Evolutionary conservation across 2,113 vertebrate genomes (phyloP), one percentile per base, ranked within the genome.

Genomic region (Lepisosteus oculatus): DNA sequence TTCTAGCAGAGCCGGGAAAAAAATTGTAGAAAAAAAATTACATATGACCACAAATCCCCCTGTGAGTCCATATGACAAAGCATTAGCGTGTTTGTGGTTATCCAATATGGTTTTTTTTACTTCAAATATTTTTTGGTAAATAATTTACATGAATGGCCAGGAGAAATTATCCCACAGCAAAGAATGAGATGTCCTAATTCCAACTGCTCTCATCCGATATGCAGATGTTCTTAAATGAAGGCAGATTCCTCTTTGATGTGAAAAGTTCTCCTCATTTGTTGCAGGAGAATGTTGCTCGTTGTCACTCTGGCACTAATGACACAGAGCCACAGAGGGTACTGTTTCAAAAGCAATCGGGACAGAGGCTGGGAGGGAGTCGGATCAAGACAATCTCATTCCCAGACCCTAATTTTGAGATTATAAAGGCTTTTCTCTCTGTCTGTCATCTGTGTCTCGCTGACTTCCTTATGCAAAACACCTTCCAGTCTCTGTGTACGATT

Each of bases 71-170:
- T 51, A 51, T 51, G 47, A 51, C 47, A n/a, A 8, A 12, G 14
- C 56, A 59, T 14, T n/a, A n/a, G 56, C 56, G 14, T 59, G 56
- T 12, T 14, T 59, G 12, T n/a, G 7, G 6, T 59, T 1, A 13
- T 8, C 8, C 6, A 41, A 70, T 44, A 7, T 47, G 17, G 17
- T 0, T 29, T 29, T 29, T 29, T 29, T 29, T 29, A 29, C 17
- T 65, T 55, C 71, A 67, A 43, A 66, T 67, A 29, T 29, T 29
- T 29, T 43, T 43, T 3, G 41, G 62, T 66, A 74, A 61, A 69
- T 78, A 78, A 77, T 70, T 73, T 62, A 67, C 55, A 43, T 68
- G 17, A 74, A 61, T 63, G 65, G 6, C 42, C 61, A 29, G 66
- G n/a, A 61, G 54, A 54, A 65, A 6, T 61, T 43, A 47, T 43